Percentiles rank a stretch among this genome's conserved stretches.
These are phyloP conservation scores for Cecropterus lyciades DNA, from an alignment of 1,140 invertebrate genomes.

Conservation along the genomic window DNA sequence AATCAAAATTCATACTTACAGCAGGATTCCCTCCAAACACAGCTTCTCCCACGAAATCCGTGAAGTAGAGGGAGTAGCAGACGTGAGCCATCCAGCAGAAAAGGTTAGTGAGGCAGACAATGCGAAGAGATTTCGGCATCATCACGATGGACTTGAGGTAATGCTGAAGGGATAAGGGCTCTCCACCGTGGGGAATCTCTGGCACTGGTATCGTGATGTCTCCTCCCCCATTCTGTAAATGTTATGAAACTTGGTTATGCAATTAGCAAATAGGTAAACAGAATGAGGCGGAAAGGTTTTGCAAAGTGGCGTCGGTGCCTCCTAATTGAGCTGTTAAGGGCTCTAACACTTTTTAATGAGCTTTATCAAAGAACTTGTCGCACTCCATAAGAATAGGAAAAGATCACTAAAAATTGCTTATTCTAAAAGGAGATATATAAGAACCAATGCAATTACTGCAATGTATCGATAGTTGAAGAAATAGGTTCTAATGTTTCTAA, in stretches of 20 bases:
- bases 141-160: slow-evolving; percentile 95
- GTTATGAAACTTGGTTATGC: slow-evolving; percentile 1
- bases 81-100: slow-evolving; percentile 99
- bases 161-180: slow-evolving; percentile 85
- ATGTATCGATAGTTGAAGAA: no score
- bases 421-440: no score
- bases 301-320: no score
- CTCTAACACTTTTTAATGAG: no score
- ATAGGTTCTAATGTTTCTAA: no score
- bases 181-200: slow-evolving; percentile 46
- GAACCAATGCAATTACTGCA: no score
- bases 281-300: no score
- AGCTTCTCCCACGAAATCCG: slow-evolving; percentile 97
- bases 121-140: slow-evolving; percentile 94
- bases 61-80: slow-evolving; percentile 98
- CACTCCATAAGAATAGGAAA: no score
- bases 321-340: no score
- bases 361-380: no score
- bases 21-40: slow-evolving; percentile 97
- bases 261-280: no score
- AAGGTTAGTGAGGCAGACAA: slow-evolving; percentile 96
- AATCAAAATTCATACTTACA: slow-evolving; percentile 76
- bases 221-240: slow-evolving; percentile 30
- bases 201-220: slow-evolving; percentile 44
- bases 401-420: no score